phyloP scores from a whole-genome alignment of 2,797 vertebrate genomes.

The Etheostoma perlongum region DNA sequence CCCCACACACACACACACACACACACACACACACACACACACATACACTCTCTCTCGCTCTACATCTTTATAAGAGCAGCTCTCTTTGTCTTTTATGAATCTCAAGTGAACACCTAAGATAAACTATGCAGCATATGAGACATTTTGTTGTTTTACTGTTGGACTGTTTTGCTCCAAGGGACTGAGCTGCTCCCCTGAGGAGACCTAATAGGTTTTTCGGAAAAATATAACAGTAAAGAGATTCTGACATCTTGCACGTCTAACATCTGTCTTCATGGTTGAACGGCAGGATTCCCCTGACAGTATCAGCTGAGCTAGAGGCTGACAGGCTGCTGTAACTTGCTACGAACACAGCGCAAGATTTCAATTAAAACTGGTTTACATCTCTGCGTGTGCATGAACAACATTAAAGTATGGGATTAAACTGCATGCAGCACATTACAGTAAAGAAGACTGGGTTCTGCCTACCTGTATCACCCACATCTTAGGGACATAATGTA shows the following conservation, averaged over 20 bases:
- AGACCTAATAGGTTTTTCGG: conserved; percentile 69
- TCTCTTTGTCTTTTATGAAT: conserved; percentile 57
- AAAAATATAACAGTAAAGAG: conserved; percentile 67
- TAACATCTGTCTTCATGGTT: conserved; percentile 79
- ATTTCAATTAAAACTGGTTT: conserved; percentile 19
- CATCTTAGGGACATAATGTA: conserved; percentile 41
- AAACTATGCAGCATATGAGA: conserved; percentile 44
- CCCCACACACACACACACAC: not conserved
- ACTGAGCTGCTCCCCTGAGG: conserved; percentile 67
- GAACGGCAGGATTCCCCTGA: conserved; percentile 72
- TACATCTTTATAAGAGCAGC: conserved; percentile 28
- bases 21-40: conserved; percentile 35
- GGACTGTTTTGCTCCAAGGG: conserved; percentile 58
- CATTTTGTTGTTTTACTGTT: conserved; percentile 60
- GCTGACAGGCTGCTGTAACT: conserved; percentile 59
- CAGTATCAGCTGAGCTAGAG: conserved; percentile 51
- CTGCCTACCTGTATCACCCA: not conserved
- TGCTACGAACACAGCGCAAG: not conserved
- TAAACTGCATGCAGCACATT: not conserved
- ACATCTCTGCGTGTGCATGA: not conserved
- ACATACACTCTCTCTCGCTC: conserved; percentile 19
- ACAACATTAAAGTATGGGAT: conserved; percentile 12
- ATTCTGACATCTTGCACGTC: conserved; percentile 77
- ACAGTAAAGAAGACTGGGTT: not conserved
- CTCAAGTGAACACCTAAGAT: conserved; percentile 64